Conservation (phyloP, 2,888 invertebrate genomes). For the Philonicus albiceps region DNA sequence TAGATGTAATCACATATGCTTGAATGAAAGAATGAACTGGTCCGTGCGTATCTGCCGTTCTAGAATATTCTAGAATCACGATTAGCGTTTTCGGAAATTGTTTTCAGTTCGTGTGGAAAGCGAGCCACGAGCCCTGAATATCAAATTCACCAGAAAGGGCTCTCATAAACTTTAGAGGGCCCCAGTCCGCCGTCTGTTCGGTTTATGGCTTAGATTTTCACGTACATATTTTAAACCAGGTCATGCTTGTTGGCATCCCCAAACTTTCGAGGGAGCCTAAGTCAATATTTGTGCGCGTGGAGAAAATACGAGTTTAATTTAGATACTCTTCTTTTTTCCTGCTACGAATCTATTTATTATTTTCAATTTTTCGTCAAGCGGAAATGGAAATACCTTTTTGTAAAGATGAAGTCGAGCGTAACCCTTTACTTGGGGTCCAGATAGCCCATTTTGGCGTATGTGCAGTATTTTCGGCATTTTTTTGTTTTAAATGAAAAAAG, state of each 20-base stretch:
- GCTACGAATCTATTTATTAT: background rate
- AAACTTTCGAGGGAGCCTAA: constrained; percentile 1
- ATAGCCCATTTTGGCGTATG: background rate
- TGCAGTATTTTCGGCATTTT: background rate
- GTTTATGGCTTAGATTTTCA: constrained; percentile 19
- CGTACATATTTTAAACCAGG: constrained; percentile 28
- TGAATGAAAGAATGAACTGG: constrained; percentile 8
- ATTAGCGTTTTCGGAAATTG: constrained; percentile 38
- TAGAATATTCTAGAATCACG: constrained; percentile 16
- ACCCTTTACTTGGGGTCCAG: background rate
- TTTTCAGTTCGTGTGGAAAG: constrained; percentile 36
- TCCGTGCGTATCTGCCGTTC: constrained; percentile 4
- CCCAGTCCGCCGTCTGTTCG: background rate
- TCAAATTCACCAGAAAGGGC: constrained; percentile 15
- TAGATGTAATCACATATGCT: constrained; percentile 26
- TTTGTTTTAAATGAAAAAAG: background rate
- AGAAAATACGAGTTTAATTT: constrained; percentile 14
- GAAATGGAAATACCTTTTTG: background rate
- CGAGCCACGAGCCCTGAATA: constrained; percentile 24
- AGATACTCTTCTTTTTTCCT: background rate
- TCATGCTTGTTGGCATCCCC: constrained; percentile 1
- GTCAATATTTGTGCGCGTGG: constrained; percentile 1
- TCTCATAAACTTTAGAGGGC: constrained; percentile 9
- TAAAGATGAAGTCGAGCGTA: background rate
- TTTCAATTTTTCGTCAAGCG: background rate